Percentiles rank a stretch among this genome's conserved stretches.
Evolutionary conservation across 30 jellyfish, hydroid and myxozoan genomes (phyloP).

Genomic region (Hydractinia echinata): DNA sequence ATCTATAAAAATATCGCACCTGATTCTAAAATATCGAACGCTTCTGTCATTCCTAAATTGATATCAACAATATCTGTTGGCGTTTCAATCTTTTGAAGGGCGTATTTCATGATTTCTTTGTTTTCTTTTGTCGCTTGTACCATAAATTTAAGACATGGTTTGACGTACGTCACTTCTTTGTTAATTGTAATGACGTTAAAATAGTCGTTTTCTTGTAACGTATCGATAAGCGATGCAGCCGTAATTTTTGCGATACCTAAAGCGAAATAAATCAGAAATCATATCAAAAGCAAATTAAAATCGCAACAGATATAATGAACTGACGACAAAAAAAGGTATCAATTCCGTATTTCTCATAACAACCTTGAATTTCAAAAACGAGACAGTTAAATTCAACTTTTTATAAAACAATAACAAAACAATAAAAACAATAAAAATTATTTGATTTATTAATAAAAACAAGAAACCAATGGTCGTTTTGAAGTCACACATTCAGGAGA

Average conservation of each 20-base stretch:
- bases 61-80: conserved; percentile 57
- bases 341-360: neutral
- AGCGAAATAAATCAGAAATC: neutral
- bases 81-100: conserved; percentile 18
- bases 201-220: conserved; percentile 83
- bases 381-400: neutral
- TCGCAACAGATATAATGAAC: neutral
- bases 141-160: conserved; percentile 23
- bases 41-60: conserved; percentile 43
- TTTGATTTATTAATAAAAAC: too few species aligned
- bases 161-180: conserved; percentile 16
- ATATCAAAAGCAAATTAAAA: neutral
- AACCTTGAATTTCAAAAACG: neutral
- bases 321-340: neutral
- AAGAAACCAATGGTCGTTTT: neutral
- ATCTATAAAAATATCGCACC: neutral
- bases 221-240: conserved; percentile 64
- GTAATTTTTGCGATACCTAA: conserved; percentile 80
- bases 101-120: conserved; percentile 44
- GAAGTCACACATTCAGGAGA: neutral
- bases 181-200: conserved; percentile 65
- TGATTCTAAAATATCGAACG: conserved; percentile 35
- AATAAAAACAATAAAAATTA: too few species aligned
- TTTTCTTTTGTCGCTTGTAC: conserved; percentile 84
- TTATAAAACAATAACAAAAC: neutral